These are phyloP conservation scores for Apis dorsata DNA, from an alignment of 1,140 invertebrate genomes.

Conservation along the genomic window DNA sequence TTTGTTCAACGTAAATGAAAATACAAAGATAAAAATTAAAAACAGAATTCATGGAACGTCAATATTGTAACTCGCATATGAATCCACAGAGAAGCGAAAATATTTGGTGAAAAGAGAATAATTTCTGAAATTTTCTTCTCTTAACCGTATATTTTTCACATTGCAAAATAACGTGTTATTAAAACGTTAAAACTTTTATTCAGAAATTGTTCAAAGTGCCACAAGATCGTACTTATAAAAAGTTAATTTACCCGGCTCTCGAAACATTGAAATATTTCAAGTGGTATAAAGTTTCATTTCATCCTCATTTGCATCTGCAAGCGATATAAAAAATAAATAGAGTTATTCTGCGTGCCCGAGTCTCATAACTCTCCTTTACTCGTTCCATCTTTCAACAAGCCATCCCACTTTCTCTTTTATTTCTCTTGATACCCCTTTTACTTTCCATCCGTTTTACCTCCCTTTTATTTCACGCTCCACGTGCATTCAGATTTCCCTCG, in stretches of 20 bases:
- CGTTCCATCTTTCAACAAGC: background rate
- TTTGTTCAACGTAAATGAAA: too few species aligned
- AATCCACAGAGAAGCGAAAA: too few species aligned
- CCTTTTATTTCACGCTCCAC: slow-evolving; percentile 29
- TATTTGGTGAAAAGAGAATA: too few species aligned
- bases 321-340: slow-evolving; percentile 26
- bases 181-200: background rate
- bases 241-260: background rate
- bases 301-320: slow-evolving; percentile 17
- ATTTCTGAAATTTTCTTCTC: too few species aligned
- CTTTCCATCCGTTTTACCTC: slow-evolving; percentile 9
- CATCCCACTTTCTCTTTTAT: slow-evolving; percentile 13
- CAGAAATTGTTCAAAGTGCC: background rate
- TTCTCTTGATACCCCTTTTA: slow-evolving; percentile 13
- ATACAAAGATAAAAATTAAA: too few species aligned
- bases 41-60: too few species aligned
- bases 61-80: too few species aligned
- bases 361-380: slow-evolving; percentile 3
- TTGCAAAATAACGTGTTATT: background rate
- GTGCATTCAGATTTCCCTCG: slow-evolving; percentile 15
- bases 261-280: slow-evolving; percentile 12
- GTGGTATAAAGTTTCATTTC: slow-evolving; percentile 10
- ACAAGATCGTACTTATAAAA: background rate
- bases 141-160: background rate
- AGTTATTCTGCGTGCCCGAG: slow-evolving; percentile 1